Conservation (phyloP, 1,140 invertebrate genomes). For the Polypedilum vanderplanki region DNA sequence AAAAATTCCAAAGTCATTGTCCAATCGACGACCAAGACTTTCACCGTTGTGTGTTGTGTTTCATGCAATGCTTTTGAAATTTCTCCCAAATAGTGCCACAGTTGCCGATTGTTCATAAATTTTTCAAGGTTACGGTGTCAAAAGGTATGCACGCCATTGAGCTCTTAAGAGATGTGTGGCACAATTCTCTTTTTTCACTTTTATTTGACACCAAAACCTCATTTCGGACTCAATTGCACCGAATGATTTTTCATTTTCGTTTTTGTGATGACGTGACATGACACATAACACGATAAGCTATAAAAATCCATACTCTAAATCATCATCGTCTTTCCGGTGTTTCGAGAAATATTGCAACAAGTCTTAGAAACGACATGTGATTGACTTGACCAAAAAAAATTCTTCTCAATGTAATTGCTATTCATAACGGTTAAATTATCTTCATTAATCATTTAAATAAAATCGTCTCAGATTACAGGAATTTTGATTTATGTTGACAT, state of each 20-base stretch:
- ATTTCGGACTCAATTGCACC: constrained; percentile 4
- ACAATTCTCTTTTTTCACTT: constrained; percentile 4
- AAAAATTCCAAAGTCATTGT: neutral
- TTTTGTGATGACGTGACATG: neutral
- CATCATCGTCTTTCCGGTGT: neutral
- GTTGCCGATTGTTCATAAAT: neutral
- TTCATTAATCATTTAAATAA: neutral
- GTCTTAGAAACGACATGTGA: neutral
- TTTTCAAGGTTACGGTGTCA: constrained; percentile 21
- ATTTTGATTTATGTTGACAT: constrained; percentile 7
- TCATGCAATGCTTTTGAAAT: neutral
- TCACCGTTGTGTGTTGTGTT: neutral
- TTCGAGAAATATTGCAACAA: neutral
- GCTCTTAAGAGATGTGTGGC: neutral
- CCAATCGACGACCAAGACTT: constrained; percentile 11
- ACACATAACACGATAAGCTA: neutral
- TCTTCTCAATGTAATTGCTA: neutral
- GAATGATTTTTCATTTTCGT: neutral
- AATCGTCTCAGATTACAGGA: neutral
- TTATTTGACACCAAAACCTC: constrained; percentile 15
- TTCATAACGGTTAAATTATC: neutral
- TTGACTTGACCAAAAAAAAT: neutral
- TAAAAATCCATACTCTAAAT: neutral
- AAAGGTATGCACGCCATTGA: neutral
- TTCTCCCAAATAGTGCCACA: neutral